Conservation (phyloP, 2,888 invertebrate genomes). For the Ichneumon xanthorius region DNA sequence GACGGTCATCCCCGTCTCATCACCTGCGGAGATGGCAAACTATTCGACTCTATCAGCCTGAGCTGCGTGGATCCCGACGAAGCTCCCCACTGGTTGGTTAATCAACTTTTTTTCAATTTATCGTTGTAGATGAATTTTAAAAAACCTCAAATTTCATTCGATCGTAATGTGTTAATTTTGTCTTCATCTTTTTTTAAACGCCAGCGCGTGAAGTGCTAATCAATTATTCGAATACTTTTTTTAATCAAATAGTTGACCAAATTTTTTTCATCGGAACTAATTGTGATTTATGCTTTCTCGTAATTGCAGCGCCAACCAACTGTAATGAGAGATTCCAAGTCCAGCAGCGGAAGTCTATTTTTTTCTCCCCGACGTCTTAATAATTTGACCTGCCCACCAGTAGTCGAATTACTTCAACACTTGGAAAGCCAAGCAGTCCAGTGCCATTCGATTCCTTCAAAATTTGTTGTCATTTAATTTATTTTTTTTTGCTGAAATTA, state of each 20-base stretch:
- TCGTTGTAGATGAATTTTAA: too few species aligned
- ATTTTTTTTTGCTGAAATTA: too few species aligned
- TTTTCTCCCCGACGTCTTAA: constrained; percentile 23
- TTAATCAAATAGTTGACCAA: constrained; percentile 19
- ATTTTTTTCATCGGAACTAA: background rate
- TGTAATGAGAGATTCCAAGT: constrained; percentile 67
- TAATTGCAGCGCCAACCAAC: constrained; percentile 75
- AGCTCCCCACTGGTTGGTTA: constrained; percentile 83
- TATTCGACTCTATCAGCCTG: constrained; percentile 93
- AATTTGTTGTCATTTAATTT: constrained; percentile 2
- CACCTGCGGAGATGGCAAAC: constrained; percentile 94
- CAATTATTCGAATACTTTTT: background rate
- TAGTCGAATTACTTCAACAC: constrained; percentile 1
- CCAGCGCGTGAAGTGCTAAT: background rate
- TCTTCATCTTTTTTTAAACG: too few species aligned
- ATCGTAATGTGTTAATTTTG: too few species aligned
- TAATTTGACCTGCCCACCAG: constrained; percentile 1
- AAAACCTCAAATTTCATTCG: too few species aligned
- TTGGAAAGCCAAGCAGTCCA: constrained; percentile 27
- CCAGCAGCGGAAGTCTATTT: constrained; percentile 26
- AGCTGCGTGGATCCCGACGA: constrained; percentile 93
- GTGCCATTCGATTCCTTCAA: constrained; percentile 44
- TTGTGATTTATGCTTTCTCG: constrained; percentile 13
- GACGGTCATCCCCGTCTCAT: constrained; percentile 95
- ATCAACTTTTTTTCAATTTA: background rate